phyloP scores from a whole-genome alignment of 2,113 vertebrate genomes.

The Fregata magnificens region DNA sequence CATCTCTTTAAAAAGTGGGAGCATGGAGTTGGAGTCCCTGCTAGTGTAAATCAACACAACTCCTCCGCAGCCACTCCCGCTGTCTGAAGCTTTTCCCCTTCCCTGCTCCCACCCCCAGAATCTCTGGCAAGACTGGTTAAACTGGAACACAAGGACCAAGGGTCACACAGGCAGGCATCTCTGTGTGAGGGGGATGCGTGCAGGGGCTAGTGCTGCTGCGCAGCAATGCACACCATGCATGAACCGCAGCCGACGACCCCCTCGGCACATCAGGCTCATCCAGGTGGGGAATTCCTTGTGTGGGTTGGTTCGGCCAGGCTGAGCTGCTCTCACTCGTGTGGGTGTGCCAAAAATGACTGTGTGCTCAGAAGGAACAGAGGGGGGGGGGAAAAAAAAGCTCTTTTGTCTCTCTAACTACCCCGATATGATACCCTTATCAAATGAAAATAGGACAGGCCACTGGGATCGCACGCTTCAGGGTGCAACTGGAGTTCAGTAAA shows the following conservation, averaged over 20 bases:
- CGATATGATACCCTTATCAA: neutral
- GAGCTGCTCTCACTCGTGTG: neutral
- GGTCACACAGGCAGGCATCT: neutral
- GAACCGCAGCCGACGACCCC: neutral
- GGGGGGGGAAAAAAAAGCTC: fast-evolving
- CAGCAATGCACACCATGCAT: neutral
- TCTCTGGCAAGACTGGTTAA: neutral
- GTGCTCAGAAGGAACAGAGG: neutral
- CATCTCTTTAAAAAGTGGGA: neutral
- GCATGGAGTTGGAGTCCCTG: neutral
- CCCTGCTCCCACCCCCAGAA: neutral
- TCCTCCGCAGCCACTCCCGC: neutral
- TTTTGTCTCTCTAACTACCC: neutral
- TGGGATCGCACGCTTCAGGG: fast-evolving
- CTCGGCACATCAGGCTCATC: neutral
- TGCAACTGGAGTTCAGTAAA: neutral
- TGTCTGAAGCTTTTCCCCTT: neutral
- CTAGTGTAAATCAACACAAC: neutral
- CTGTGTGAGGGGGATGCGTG: fast-evolving
- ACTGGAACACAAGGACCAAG: neutral
- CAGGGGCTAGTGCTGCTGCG: neutral
- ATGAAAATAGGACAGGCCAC: neutral
- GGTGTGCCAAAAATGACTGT: neutral
- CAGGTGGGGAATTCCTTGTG: neutral
- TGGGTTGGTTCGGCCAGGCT: neutral